Conservation (phyloP, 2,113 vertebrate genomes). For the Cebidichthys violaceus region DNA sequence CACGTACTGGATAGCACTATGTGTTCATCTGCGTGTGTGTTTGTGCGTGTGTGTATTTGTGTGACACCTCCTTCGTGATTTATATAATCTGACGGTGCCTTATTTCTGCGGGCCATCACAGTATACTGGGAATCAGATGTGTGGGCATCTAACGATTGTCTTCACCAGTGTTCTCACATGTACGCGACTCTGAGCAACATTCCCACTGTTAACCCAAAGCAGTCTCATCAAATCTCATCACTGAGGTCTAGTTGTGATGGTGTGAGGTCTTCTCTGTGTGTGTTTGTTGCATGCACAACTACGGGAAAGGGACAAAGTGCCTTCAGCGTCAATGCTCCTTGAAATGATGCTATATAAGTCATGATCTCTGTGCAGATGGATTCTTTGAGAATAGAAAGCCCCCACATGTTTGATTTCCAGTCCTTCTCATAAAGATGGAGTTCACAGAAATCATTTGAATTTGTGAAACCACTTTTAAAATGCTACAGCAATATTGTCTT, state of each 20-base stretch:
- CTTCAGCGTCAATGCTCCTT: slow-evolving; percentile 21
- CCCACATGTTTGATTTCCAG: slow-evolving; percentile 27
- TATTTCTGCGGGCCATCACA: slow-evolving; percentile 64
- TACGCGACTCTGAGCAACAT: slow-evolving; percentile 3
- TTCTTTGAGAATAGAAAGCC: slow-evolving; percentile 20
- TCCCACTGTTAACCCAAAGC: slow-evolving; percentile 23
- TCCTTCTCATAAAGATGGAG: slow-evolving; percentile 16
- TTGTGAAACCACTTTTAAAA: slow-evolving; percentile 3
- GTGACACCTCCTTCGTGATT: slow-evolving; percentile 67
- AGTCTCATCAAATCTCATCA: slow-evolving; percentile 53
- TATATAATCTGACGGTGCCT: slow-evolving; percentile 66
- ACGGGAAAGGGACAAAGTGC: not conserved
- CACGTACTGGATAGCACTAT: slow-evolving; percentile 49
- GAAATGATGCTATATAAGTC: slow-evolving; percentile 13
- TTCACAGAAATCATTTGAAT: not conserved
- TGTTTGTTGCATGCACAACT: not conserved
- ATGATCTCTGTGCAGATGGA: slow-evolving; percentile 29
- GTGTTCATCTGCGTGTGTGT: slow-evolving; percentile 26
- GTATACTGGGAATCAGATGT: slow-evolving; percentile 64
- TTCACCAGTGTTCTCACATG: slow-evolving; percentile 42
- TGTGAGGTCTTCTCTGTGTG: not conserved
- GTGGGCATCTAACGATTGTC: slow-evolving; percentile 62
- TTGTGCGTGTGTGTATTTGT: slow-evolving; percentile 49
- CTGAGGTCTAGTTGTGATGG: not conserved
- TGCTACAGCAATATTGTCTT: not conserved